These are phyloP conservation scores for Cryptocephalus moraei DNA, from an alignment of 2,888 invertebrate species.

Conservation along the genomic window DNA sequence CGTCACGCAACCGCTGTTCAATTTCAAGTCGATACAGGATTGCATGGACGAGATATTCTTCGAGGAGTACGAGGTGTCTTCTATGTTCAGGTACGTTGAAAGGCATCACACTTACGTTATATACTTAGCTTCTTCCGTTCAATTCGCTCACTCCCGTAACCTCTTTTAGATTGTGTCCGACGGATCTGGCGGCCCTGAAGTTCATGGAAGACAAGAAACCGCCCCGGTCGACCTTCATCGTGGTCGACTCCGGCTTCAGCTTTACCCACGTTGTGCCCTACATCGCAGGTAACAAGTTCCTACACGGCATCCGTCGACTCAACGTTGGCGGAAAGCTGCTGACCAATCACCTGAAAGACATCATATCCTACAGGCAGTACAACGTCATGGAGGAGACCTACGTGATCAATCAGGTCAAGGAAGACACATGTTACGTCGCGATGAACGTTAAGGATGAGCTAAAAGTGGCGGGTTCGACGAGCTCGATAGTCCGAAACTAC, in stretches of 20 bases:
- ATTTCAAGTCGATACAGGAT: conserved; percentile 87
- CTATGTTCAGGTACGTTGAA: conserved; percentile 49
- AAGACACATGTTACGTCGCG: conserved; percentile 92
- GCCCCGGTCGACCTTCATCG: conserved; percentile 38
- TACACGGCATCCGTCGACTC: conserved; percentile 66
- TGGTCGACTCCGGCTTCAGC: conserved; percentile 93
- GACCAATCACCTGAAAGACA: conserved; percentile 96
- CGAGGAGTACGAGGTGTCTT: conserved; percentile 90
- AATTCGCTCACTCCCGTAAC: too few relatives aligned
- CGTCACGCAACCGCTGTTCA: conserved; percentile 89
- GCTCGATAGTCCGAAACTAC: conserved; percentile 77
- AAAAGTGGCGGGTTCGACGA: conserved; percentile 54
- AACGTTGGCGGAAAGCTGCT: conserved; percentile 91
- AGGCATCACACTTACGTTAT: too few relatives aligned
- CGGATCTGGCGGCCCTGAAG: conserved; percentile 53
- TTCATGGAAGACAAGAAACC: conserved; percentile 17
- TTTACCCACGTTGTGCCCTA: conserved; percentile 93
- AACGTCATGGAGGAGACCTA: conserved; percentile 99
- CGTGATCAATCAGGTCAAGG: conserved; percentile 97
- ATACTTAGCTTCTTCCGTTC: too few relatives aligned
- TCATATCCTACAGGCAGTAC: conserved; percentile 89
- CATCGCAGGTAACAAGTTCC: conserved; percentile 52
- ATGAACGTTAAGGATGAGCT: conserved; percentile 73
- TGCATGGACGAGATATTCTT: conserved; percentile 93
- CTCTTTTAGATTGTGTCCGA: conserved; percentile 50